Conservation (phyloP, 2,113 vertebrate species). For the Marmota monax region DNA sequence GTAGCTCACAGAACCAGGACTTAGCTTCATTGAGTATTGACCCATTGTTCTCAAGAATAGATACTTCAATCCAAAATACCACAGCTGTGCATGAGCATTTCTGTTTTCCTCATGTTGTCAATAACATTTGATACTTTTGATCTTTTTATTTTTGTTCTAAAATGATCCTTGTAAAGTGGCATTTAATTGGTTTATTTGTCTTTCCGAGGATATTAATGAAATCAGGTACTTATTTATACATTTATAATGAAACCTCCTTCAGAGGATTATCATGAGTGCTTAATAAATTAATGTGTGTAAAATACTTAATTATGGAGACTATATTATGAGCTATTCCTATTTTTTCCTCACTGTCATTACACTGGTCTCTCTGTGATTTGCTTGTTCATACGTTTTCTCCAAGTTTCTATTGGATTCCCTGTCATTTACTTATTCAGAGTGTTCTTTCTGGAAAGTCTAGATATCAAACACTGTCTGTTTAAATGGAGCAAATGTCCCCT, state of each 20-base stretch:
- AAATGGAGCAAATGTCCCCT: neutral
- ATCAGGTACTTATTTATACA: neutral
- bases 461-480: neutral
- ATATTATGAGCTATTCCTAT: neutral
- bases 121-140: neutral
- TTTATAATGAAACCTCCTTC: neutral
- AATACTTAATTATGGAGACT: neutral
- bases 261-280: neutral
- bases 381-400: neutral
- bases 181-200: neutral
- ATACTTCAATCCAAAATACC: neutral
- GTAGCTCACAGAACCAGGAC: neutral
- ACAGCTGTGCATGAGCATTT: neutral
- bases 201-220: neutral
- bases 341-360: neutral
- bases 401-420: neutral
- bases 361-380: neutral
- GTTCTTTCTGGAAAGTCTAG: neutral
- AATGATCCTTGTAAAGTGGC: neutral
- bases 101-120: neutral
- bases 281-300: neutral
- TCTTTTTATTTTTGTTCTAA: conserved; percentile 18
- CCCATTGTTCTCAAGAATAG: neutral
- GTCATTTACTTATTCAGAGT: neutral
- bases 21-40: neutral